Evolutionary conservation across 2,888 invertebrate genomes (phyloP), one percentile per base, ranked within the genome.

Genomic region (Diarsia dahlii): DNA sequence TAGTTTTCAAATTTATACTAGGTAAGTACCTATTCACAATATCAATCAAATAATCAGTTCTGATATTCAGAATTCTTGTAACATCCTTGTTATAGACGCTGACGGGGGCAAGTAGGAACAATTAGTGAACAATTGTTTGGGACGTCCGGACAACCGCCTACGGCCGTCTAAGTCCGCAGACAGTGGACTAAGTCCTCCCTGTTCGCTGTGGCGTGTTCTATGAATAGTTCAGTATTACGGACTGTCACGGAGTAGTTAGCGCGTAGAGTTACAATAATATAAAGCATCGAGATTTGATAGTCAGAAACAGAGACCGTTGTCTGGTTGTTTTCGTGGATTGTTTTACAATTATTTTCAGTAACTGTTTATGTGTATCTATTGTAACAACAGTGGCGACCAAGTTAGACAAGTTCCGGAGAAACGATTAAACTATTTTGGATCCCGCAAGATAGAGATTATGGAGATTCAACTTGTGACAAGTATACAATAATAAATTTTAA

Each of bases 111-210:
- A 86, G 87, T 76, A 84, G 77, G 78, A 88, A 90, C 86, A 88
- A 87, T 89, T 89, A 84, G 86, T 75, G 86, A 90, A 91, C 90
- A 89, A 90, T 90, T 91, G 91, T 87, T 90, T 85, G 80, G 80
- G 91, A 91, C 91, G 88, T 89, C 88, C 86, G 86, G 86, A 86
- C 81, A 81, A 86, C 84, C 84, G 91, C 91, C 91, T 87, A 80
- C 81, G 88, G 91, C 88, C 76, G 83, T 86, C 74, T 82, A 85
- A 89, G 89, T 87, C 84, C 76, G 82, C 82, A 86, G 87, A 86
- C 84, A 82, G 73, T 78, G 75, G 78, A 75, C 79, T 84, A 81
- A 88, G 82, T 85, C 81, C 68, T 79, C 72, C 73, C 58, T 78
- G 68, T 62, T 76, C 76, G 69, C 65, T 74, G 76, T 81, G 62